Conservation (phyloP, 2,797 vertebrate species). For the Oryzias sinensis region DNA sequence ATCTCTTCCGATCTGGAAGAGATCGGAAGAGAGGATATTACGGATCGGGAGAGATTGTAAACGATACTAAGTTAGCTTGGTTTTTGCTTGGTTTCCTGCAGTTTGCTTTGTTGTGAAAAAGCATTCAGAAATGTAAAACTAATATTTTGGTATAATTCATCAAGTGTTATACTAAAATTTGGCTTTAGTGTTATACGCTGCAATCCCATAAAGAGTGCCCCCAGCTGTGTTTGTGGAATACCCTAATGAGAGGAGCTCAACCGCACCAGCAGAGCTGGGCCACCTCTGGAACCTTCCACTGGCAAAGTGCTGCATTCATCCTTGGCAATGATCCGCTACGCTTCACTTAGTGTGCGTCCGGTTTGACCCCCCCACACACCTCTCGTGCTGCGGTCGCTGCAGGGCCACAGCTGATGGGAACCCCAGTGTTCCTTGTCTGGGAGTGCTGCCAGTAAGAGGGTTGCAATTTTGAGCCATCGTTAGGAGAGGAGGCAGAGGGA, state of each 20-base stretch:
- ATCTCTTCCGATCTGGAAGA: too few species aligned
- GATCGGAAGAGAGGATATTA: too few species aligned
- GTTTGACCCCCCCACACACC: constrained; percentile 40
- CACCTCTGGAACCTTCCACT: constrained; percentile 11
- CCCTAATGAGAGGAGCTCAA: constrained; percentile 23
- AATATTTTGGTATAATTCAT: too few species aligned
- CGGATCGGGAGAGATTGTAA: too few species aligned
- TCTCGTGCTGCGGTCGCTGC: constrained; percentile 24
- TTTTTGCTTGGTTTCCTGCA: too few species aligned
- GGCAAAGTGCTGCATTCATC: constrained; percentile 42
- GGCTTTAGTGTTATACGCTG: neutral
- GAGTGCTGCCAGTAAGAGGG: constrained; percentile 53
- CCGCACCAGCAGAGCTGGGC: constrained; percentile 23
- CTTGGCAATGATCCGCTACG: constrained; percentile 43
- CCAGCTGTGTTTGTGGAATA: constrained; percentile 2
- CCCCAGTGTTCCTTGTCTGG: constrained; percentile 45
- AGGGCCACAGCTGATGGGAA: constrained; percentile 48
- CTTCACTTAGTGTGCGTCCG: constrained; percentile 43
- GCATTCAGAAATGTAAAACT: too few species aligned
- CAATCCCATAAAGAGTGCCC: neutral
- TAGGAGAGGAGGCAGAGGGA: constrained; percentile 22
- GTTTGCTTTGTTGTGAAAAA: too few species aligned
- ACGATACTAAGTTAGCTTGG: too few species aligned
- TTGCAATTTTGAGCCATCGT: constrained; percentile 19
- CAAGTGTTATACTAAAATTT: neutral